These are phyloP conservation scores for Drosophila baimaii DNA, from an alignment of 1,140 invertebrate species.

Conservation along the genomic window DNA sequence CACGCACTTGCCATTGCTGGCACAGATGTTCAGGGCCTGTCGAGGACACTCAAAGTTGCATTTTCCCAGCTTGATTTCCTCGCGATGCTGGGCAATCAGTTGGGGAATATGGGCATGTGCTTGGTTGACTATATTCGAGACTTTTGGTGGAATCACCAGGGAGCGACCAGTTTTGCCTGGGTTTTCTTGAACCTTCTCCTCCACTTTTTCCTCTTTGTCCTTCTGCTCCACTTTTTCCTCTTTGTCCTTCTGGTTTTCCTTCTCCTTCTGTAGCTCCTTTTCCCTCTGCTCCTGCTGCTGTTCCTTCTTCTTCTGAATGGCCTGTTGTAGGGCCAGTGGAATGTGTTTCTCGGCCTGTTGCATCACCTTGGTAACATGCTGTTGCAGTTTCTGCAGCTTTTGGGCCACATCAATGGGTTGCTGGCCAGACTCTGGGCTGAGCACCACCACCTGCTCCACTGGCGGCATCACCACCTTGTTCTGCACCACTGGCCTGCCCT, in stretches of 20 bases:
- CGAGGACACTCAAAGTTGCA: conserved; percentile 66
- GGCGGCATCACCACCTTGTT: conserved; percentile 66
- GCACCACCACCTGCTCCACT: conserved; percentile 59
- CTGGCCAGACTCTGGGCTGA: conserved; percentile 46
- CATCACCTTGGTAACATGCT: conserved; percentile 69
- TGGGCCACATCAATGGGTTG: conserved; percentile 51
- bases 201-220: not conserved
- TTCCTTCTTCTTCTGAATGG: conserved; percentile 54
- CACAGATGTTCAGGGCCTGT: conserved; percentile 61
- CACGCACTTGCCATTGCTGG: conserved; percentile 69
- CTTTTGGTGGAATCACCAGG: conserved; percentile 19
- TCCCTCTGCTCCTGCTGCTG: conserved; percentile 29
- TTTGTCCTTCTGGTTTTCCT: not conserved
- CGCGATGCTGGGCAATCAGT: conserved; percentile 50
- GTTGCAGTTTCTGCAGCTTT: conserved; percentile 65
- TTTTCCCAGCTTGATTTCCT: conserved; percentile 60
- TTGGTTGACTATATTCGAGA: conserved; percentile 24
- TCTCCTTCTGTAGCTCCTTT: conserved; percentile 21
- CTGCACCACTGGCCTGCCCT: conserved; percentile 44
- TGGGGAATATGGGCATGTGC: conserved; percentile 56
- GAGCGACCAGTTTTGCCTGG: conserved; percentile 23
- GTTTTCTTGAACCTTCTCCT: conserved; percentile 14
- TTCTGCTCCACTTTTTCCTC: conserved; percentile 15
- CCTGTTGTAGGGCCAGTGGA: conserved; percentile 62
- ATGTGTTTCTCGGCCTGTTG: conserved; percentile 70